A percentile compares a stretch with the other conserved stretches of the same genome.
phyloP scores from a whole-genome alignment of 2,113 vertebrate species.

The Lontra canadensis region DNA sequence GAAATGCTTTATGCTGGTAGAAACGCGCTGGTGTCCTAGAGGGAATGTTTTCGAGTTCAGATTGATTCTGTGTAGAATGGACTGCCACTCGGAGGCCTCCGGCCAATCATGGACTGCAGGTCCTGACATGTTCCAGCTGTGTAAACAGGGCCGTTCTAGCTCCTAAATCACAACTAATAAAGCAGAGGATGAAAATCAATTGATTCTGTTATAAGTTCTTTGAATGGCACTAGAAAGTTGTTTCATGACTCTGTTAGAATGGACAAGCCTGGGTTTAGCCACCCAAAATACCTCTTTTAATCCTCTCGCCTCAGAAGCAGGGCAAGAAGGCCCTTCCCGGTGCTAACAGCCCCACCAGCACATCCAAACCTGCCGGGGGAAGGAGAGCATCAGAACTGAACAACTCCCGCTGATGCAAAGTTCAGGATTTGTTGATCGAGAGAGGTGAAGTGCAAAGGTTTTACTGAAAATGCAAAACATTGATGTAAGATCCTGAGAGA shows the following conservation, averaged over 20 bases:
- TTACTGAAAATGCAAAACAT: conserved; percentile 76
- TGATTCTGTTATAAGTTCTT: conserved; percentile 82
- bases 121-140: conserved; percentile 84
- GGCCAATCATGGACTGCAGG: conserved; percentile 83
- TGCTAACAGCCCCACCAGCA: background rate
- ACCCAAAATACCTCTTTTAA: background rate
- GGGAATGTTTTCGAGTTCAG: conserved; percentile 82
- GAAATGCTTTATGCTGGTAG: conserved; percentile 60
- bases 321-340: background rate
- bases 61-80: conserved; percentile 83
- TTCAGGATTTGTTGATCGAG: conserved; percentile 7
- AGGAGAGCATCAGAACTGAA: background rate
- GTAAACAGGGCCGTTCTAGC: conserved; percentile 81
- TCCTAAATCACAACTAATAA: conserved; percentile 83
- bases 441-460: conserved; percentile 78
- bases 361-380: background rate
- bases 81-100: conserved; percentile 75
- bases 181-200: conserved; percentile 80
- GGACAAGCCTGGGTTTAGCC: conserved; percentile 46
- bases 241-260: conserved; percentile 62
- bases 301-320: background rate
- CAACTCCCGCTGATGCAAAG: background rate
- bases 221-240: conserved; percentile 76
- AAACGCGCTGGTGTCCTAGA: conserved; percentile 75
- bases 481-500: conserved; percentile 76